These are phyloP conservation scores for Harpagifer antarcticus DNA, from an alignment of 2,797 vertebrate species.

Conservation along the genomic window DNA sequence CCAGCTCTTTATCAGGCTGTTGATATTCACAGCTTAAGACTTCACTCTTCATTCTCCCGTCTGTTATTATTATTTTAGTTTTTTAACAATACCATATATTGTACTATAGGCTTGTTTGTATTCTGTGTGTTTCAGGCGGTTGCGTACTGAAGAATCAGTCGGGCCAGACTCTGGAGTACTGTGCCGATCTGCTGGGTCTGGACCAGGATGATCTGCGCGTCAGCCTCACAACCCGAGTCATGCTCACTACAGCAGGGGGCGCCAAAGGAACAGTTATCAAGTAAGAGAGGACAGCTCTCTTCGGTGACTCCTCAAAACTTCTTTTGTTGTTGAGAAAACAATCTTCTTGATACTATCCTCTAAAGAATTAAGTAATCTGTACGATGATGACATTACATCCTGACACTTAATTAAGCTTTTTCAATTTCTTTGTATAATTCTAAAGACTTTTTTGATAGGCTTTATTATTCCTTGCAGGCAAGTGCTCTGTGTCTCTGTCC, in stretches of 20 bases:
- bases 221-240: slow-evolving; percentile 95
- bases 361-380: not conserved
- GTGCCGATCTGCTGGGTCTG: slow-evolving; percentile 93
- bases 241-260: slow-evolving; percentile 99
- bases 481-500: not conserved
- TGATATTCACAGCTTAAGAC: not conserved
- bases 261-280: slow-evolving; percentile 99
- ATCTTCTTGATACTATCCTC: slow-evolving; percentile 17
- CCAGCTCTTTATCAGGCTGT: not conserved
- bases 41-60: not conserved
- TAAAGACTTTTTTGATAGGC: slow-evolving; percentile 4
- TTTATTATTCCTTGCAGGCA: not conserved
- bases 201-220: slow-evolving; percentile 93
- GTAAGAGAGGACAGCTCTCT: slow-evolving; percentile 80
- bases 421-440: not conserved
- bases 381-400: not conserved
- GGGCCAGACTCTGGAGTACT: slow-evolving; percentile 88
- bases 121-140: slow-evolving; percentile 86
- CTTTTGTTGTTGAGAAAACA: slow-evolving; percentile 6
- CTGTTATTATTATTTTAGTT: not conserved
- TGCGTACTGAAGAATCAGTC: slow-evolving; percentile 92
- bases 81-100: not conserved
- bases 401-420: slow-evolving; percentile 10
- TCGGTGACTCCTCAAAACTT: not conserved
- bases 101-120: not conserved